Conservation (phyloP, 2,113 vertebrate genomes). For the Myocastor coypus region DNA sequence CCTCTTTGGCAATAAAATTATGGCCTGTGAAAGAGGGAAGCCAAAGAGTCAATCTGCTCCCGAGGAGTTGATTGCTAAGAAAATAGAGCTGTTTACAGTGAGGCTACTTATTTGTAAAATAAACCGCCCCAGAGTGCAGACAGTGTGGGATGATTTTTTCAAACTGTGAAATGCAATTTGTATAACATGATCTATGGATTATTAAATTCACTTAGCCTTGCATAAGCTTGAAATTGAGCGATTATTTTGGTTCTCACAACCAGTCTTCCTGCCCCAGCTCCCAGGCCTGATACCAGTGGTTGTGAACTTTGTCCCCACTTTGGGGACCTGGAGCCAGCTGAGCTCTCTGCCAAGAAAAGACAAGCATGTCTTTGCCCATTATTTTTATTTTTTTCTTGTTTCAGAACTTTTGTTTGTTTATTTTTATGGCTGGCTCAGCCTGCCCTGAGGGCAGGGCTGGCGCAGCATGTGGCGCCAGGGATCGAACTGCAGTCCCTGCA, state of each 20-base stretch:
- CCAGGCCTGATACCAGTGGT: neutral
- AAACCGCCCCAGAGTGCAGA: slow-evolving; percentile 67
- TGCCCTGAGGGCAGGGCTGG: no score
- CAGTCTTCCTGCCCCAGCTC: neutral
- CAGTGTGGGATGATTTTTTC: slow-evolving; percentile 71
- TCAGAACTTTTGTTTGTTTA: no score
- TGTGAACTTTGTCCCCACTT: neutral
- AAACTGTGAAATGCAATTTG: slow-evolving; percentile 79
- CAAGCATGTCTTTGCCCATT: neutral
- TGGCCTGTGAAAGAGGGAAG: neutral
- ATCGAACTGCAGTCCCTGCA: no score
- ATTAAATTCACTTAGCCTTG: slow-evolving; percentile 77
- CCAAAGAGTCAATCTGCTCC: slow-evolving; percentile 48
- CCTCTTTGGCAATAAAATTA: slow-evolving; percentile 59
- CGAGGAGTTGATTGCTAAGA: slow-evolving; percentile 62
- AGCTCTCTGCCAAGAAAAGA: slow-evolving; percentile 8
- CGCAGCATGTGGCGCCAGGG: no score
- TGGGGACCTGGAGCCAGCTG: neutral
- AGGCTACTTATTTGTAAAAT: slow-evolving; percentile 76
- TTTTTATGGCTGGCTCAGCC: no score
- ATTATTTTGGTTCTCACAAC: slow-evolving; percentile 47
- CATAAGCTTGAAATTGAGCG: slow-evolving; percentile 59
- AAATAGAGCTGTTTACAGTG: slow-evolving; percentile 69
- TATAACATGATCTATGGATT: slow-evolving; percentile 79
- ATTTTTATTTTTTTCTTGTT: no score